Conservation (phyloP, 2,797 vertebrate genomes). For the Melanotaenia trifasciata region DNA sequence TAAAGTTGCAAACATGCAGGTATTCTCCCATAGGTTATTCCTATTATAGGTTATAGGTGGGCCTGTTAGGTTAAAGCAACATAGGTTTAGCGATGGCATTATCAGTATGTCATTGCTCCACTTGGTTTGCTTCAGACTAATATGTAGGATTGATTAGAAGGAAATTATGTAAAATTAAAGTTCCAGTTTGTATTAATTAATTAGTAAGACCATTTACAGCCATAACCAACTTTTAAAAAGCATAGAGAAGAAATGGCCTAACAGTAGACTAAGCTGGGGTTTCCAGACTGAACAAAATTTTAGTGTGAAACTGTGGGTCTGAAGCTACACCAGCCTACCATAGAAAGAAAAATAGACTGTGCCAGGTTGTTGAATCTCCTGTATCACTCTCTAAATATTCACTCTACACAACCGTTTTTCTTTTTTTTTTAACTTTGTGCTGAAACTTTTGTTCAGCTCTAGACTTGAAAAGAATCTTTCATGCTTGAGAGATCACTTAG, state of each 20-base stretch:
- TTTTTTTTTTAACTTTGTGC: neutral
- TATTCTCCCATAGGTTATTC: no score
- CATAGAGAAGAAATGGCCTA: neutral
- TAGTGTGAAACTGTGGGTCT: neutral
- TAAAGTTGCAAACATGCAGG: no score
- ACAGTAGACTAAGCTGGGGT: neutral
- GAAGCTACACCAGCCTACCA: neutral
- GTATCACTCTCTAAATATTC: constrained; percentile 15
- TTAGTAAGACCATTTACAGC: neutral
- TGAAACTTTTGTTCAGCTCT: constrained; percentile 33
- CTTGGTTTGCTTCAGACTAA: no score
- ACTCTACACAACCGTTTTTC: neutral
- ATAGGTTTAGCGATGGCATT: no score
- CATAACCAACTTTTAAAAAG: neutral
- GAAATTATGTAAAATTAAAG: no score
- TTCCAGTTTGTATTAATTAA: neutral
- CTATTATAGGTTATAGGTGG: no score
- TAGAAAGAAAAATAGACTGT: constrained; percentile 1
- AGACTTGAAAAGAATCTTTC: constrained; percentile 25
- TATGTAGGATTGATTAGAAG: no score
- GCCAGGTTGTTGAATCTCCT: constrained; percentile 27
- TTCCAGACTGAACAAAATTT: constrained; percentile 1
- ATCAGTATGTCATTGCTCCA: no score
- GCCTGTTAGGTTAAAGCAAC: no score
- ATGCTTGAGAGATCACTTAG: constrained; percentile 39